Percentiles rank a stretch among this genome's conserved stretches.
Evolutionary conservation across 2,888 invertebrate genomes (phyloP).

Genomic region (Chrysotoxum bicinctum): DNA sequence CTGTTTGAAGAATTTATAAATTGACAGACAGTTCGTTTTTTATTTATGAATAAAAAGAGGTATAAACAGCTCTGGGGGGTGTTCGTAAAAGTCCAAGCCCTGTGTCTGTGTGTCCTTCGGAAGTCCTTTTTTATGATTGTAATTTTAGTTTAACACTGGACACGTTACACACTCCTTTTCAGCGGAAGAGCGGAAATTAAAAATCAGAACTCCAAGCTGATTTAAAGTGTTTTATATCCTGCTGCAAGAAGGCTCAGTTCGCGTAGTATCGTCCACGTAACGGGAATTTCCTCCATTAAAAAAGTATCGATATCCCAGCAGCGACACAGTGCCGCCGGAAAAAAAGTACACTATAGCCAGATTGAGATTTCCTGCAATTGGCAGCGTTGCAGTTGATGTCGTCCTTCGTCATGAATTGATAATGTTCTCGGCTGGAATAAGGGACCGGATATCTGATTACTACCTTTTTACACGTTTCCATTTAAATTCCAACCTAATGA

Average conservation of each 20-base stretch:
- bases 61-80: background rate
- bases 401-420: conserved; percentile 60
- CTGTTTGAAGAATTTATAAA: conserved; percentile 35
- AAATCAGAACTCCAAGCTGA: conserved; percentile 60
- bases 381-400: conserved; percentile 40
- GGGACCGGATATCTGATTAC: conserved; percentile 71
- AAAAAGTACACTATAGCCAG: conserved; percentile 22
- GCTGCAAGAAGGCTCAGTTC: conserved; percentile 8
- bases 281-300: conserved; percentile 50
- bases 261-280: conserved; percentile 42
- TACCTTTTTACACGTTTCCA: conserved; percentile 62
- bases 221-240: conserved; percentile 50
- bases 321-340: background rate
- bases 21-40: conserved; percentile 62
- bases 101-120: conserved; percentile 36
- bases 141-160: conserved; percentile 50
- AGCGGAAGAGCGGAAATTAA: conserved; percentile 65
- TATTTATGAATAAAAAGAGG: conserved; percentile 40
- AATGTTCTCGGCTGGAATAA: conserved; percentile 61
- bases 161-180: conserved; percentile 42
- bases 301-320: background rate
- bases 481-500: conserved; percentile 63
- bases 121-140: conserved; percentile 29
- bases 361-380: conserved; percentile 62
- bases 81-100: conserved; percentile 1